Evolutionary conservation across 2,797 vertebrate genomes (phyloP).

Genomic region (Acanthis flammea): DNA sequence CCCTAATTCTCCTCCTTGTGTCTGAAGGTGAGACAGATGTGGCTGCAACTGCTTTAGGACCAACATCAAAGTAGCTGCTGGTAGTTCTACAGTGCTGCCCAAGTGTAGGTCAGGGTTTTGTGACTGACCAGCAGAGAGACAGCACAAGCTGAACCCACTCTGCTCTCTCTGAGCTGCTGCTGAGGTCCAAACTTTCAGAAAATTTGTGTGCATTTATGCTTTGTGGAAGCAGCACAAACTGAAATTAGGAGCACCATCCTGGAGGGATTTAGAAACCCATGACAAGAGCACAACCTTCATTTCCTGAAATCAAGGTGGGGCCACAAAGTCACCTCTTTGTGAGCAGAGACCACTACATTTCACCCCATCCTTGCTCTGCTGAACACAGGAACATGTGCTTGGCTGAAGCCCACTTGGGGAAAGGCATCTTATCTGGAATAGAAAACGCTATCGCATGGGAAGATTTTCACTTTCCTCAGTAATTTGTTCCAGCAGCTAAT

Average conservation of each 20-base stretch:
- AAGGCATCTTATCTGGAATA: not conserved
- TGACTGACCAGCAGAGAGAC: not conserved
- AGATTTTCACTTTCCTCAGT: not conserved
- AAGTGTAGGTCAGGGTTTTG: not conserved
- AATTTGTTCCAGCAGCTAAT: constrained; percentile 44
- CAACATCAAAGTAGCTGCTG: not conserved
- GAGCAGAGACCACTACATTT: not conserved
- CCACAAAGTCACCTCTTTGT: not conserved
- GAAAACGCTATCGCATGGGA: not conserved
- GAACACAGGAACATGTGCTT: not conserved
- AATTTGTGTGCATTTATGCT: rapidly evolving
- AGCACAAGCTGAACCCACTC: not conserved
- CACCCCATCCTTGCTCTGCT: not conserved
- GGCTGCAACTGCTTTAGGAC: not conserved
- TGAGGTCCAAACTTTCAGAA: not conserved
- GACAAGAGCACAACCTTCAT: not conserved
- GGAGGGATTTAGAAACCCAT: not conserved
- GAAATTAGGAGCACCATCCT: not conserved
- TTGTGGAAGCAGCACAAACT: not conserved
- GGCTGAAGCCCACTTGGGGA: not conserved
- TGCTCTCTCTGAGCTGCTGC: not conserved
- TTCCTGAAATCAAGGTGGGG: not conserved
- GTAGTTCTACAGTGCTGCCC: not conserved
- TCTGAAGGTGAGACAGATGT: not conserved
- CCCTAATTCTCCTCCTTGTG: not conserved